Base-by-base conservation (phyloP, 1,140 invertebrate species). In the Sycophila sp. region DNA sequence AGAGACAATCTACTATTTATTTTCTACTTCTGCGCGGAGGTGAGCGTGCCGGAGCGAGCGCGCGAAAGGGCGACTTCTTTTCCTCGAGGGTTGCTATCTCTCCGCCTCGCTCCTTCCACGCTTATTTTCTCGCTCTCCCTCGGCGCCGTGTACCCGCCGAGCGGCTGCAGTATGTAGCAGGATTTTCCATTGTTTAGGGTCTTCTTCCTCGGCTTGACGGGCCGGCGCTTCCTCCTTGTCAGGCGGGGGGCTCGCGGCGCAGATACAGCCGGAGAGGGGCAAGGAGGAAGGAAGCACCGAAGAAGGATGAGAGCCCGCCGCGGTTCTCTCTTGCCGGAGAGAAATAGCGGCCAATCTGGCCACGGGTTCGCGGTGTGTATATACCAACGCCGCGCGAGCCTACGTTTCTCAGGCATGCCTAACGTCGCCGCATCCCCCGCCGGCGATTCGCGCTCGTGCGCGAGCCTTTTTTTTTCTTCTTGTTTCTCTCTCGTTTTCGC, bases 281-380 rank as follows among this genome's bases (percentile, higher is more conserved):
- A 42, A 28, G 51, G 30, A 59, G 45, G 32, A 62, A 62, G 59
- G 59, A 62, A 62, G 55, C 51, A 17, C 30, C 13, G 34, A 55
- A 36, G 45, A 36, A 51, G 60, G 56, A 70, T 55, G 40, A 17
- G 69, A 6, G 56, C 59, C 62, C 15, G 56, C 63, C 53, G 58
- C n/a, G 71, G 73, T 75, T 71, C 71, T 75, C 73, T 58, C 42
- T 62, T 24, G 40, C 36, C 40, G 40, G 73, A 45, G 58, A 62
- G 58, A 69, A 62, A 62, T 60, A 62, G 67, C 32, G 56, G 58
- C 42, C 56, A 60, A 53, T 51, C 42, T 45, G 55, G 65, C 40
- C 55, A 40, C 22, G 55, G n/a, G 53, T 59, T 40, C 65, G 24
- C 51, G 38, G 8, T 36, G n/a, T 22, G 24, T 32, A 62, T 62